Conservation (phyloP, 1,140 invertebrate genomes). For the Bombus pyrosoma region DNA sequence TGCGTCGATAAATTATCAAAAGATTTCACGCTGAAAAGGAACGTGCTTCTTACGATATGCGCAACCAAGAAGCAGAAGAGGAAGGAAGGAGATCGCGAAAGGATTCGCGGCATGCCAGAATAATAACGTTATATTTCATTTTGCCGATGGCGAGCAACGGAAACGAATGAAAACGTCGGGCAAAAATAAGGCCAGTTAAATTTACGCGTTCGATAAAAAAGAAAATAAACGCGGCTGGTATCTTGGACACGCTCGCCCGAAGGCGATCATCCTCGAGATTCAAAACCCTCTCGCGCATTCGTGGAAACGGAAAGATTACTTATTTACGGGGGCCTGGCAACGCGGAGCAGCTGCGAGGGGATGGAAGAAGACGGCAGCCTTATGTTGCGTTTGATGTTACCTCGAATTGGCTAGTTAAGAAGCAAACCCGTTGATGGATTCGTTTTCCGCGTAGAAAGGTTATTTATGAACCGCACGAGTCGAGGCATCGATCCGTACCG, state of each 20-base stretch:
- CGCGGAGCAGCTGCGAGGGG: not conserved
- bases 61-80: not conserved
- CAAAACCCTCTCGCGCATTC: slow-evolving; percentile 40
- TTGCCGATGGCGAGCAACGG: slow-evolving; percentile 20
- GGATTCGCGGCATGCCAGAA: not conserved
- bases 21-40: not conserved
- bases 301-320: slow-evolving; percentile 63
- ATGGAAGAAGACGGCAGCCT: not conserved
- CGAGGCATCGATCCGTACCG: slow-evolving; percentile 54
- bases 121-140: slow-evolving; percentile 48
- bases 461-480: slow-evolving; percentile 60
- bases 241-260: slow-evolving; percentile 7
- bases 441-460: slow-evolving; percentile 63
- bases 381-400: slow-evolving; percentile 60
- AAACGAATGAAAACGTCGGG: not conserved
- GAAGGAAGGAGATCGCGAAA: slow-evolving; percentile 3
- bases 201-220: slow-evolving; percentile 49
- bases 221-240: slow-evolving; percentile 57
- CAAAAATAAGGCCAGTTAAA: slow-evolving; percentile 56
- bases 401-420: slow-evolving; percentile 56
- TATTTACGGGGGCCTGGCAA: slow-evolving; percentile 51
- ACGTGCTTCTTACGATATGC: not conserved
- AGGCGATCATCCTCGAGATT: slow-evolving; percentile 54
- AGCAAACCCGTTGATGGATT: slow-evolving; percentile 60
- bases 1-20: not conserved